A percentile compares a stretch with the other conserved stretches of the same genome.
Conservation (phyloP, 2,797 vertebrate species). For the Uromys caudimaculatus region DNA sequence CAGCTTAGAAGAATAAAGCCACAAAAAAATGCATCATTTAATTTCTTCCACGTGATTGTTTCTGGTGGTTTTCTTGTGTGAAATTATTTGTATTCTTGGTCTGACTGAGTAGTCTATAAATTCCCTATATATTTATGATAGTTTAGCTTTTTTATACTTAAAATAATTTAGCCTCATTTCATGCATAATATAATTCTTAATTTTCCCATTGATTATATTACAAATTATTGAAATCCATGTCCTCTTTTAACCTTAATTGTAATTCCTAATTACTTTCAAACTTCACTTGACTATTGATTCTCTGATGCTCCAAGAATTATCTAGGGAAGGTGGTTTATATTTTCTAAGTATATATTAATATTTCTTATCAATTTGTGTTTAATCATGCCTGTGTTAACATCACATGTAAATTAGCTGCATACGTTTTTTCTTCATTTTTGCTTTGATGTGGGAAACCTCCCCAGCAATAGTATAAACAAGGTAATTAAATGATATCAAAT, state of each 20-base stretch:
- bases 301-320: neutral
- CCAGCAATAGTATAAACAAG: neutral
- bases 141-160: neutral
- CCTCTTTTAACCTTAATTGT: neutral
- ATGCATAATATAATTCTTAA: neutral
- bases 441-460: neutral
- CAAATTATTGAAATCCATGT: neutral
- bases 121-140: neutral
- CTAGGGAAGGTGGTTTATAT: neutral
- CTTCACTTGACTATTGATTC: neutral
- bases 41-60: neutral
- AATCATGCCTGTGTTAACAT: neutral
- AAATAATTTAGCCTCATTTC: neutral
- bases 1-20: neutral
- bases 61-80: neutral
- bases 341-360: neutral
- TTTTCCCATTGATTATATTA: neutral
- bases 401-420: neutral
- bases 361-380: neutral
- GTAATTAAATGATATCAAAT: neutral
- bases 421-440: neutral
- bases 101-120: neutral
- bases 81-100: neutral
- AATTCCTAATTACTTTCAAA: neutral
- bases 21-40: neutral